Evolutionary conservation across 2,797 vertebrate genomes (phyloP), one percentile per base, ranked within the genome.

Genomic region (Podargus strigoides): DNA sequence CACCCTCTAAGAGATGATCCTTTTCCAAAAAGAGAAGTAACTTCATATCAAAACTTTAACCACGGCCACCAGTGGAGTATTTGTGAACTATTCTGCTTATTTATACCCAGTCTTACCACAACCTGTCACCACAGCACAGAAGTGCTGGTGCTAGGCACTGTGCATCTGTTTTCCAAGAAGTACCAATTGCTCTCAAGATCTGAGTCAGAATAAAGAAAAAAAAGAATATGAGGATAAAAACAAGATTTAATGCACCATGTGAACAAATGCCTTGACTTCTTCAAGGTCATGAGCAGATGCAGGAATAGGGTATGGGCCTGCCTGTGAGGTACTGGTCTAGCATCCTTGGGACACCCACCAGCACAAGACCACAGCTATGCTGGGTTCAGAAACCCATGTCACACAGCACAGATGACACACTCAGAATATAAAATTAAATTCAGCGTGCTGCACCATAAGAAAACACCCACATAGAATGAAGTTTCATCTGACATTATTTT

Each of bases 401-500:
- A 91, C 6, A 26, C 62, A 90, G 80, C 85, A 86, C 30, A 68
- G 82, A 94, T 91, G 89, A 95, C 68, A 78, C 67, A 83, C 27
- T 91, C 89, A 32, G 42, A 96, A 88, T 81, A 72, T 21, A 86
- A 88, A 90, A 78, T 68, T 89, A 88, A 91, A 92, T 92, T 91
- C 89, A 91, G 56, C 18, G 2, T 88, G 49, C 69, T 72, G 87
- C 89, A 87, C 87, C 79, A 75, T 62, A 94, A 96, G 94, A 96
- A 94, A 88, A 93, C 95, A 91, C 93, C 95, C 94, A 96, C 95
- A 76, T 27, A 66, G 79, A 88, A 83, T 8, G 28, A 94, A 94
- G 79, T 88, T 94, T 81, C 78, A 88, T 74, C 79, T 88, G 90
- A 91, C 50, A 30, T 80, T 91, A 68, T 95, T 94, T 95, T 93